phyloP scores from a whole-genome alignment of 2,888 invertebrate species.

The Drosophila borborema region DNA sequence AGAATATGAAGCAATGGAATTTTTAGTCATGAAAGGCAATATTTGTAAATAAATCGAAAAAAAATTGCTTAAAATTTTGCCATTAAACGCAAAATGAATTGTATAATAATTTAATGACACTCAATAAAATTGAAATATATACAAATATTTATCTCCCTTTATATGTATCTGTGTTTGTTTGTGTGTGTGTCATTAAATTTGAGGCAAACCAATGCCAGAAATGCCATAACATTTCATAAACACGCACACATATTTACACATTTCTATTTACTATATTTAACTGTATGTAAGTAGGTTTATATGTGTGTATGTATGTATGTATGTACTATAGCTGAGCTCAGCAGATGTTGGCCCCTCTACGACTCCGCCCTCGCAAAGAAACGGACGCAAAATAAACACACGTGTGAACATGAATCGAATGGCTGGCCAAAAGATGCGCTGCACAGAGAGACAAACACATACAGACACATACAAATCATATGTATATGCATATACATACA shows the following conservation, averaged over 20 bases:
- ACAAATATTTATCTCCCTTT: not conserved
- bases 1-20: not conserved
- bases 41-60: constrained; percentile 22
- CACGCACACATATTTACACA: constrained; percentile 19
- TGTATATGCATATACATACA: not conserved
- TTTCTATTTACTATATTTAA: constrained; percentile 25
- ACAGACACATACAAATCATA: not conserved
- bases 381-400: constrained; percentile 71
- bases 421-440: constrained; percentile 66
- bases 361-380: constrained; percentile 60
- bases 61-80: constrained; percentile 13
- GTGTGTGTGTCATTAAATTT: constrained; percentile 42
- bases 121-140: constrained; percentile 52
- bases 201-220: constrained; percentile 72
- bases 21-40: constrained; percentile 10
- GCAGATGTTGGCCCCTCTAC: constrained; percentile 33
- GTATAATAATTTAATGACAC: constrained; percentile 65
- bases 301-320: constrained; percentile 9
- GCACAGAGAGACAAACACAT: constrained; percentile 11
- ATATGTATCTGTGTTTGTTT: not conserved
- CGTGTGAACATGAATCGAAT: constrained; percentile 72
- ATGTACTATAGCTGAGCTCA: constrained; percentile 5
- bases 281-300: constrained; percentile 12
- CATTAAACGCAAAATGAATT: constrained; percentile 55
- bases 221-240: constrained; percentile 71